Percentiles rank a stretch among this genome's conserved stretches.
These are phyloP conservation scores for Tribolium castaneum DNA, from an alignment of 1,140 invertebrate species.

Conservation along the genomic window DNA sequence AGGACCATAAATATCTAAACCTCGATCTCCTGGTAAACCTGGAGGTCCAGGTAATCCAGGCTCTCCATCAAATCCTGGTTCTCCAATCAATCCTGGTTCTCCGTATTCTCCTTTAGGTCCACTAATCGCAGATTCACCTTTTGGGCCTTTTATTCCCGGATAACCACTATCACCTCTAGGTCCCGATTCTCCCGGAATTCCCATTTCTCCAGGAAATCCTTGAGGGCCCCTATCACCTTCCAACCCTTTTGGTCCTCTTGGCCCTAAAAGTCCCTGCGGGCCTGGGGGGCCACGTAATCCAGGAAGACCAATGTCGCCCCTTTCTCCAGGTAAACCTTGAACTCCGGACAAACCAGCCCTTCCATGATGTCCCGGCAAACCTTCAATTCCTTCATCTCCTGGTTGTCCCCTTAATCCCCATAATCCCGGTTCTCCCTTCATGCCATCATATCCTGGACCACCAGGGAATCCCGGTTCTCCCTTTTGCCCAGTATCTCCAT, in stretches of 20 bases:
- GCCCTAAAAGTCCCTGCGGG: slow-evolving; percentile 67
- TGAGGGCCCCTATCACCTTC: slow-evolving; percentile 68
- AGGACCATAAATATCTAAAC: slow-evolving; percentile 57
- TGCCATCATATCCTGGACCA: slow-evolving; percentile 67
- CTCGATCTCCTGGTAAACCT: slow-evolving; percentile 45
- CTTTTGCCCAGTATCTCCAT: slow-evolving; percentile 71
- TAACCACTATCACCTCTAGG: slow-evolving; percentile 67
- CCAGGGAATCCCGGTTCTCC: slow-evolving; percentile 72
- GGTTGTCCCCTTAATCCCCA: slow-evolving; percentile 67
- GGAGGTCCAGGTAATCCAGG: slow-evolving; percentile 51
- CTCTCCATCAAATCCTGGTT: slow-evolving; percentile 64
- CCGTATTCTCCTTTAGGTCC: slow-evolving; percentile 77
- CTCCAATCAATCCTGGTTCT: slow-evolving; percentile 67
- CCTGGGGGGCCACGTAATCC: slow-evolving; percentile 71
- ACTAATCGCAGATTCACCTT: slow-evolving; percentile 71
- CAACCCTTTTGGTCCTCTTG: slow-evolving; percentile 67
- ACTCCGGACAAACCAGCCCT: slow-evolving; percentile 65
- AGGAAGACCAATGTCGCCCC: slow-evolving; percentile 70
- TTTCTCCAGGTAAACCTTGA: slow-evolving; percentile 66
- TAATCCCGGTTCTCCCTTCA: slow-evolving; percentile 69
- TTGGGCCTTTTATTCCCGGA: slow-evolving; percentile 66
- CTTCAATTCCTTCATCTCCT: slow-evolving; percentile 63
- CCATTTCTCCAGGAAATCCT: slow-evolving; percentile 63
- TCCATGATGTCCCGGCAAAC: slow-evolving; percentile 69
- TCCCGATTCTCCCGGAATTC: slow-evolving; percentile 71